phyloP scores from a whole-genome alignment of 2,113 vertebrate species.

The Melanostigma gelatinosum region DNA sequence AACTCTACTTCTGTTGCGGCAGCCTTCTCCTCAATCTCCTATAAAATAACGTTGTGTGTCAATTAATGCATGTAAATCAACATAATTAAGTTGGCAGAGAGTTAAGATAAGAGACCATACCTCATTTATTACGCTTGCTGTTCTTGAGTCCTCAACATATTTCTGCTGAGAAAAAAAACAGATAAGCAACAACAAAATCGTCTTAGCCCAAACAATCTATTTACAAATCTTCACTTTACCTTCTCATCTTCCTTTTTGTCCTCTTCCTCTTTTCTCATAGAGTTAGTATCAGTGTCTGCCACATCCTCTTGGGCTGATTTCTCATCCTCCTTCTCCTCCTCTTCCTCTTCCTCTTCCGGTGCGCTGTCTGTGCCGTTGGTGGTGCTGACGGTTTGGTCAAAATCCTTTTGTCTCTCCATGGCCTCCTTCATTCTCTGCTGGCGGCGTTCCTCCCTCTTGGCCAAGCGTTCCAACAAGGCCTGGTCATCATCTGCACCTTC shows the following conservation, averaged over 20 bases:
- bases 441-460: slow-evolving; percentile 92
- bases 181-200: neutral
- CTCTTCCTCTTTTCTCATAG: slow-evolving; percentile 69
- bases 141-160: slow-evolving; percentile 42
- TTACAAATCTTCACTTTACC: slow-evolving; percentile 14
- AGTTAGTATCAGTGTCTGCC: slow-evolving; percentile 19
- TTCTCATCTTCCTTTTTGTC: slow-evolving; percentile 64
- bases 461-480: slow-evolving; percentile 88
- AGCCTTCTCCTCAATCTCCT: slow-evolving; percentile 68
- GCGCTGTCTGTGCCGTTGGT: slow-evolving; percentile 69
- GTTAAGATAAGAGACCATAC: slow-evolving; percentile 14
- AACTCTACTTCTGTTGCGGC: slow-evolving; percentile 44
- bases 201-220: neutral
- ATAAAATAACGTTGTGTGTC: slow-evolving; percentile 37
- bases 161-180: slow-evolving; percentile 43
- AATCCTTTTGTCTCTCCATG: slow-evolving; percentile 91
- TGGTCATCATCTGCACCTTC: slow-evolving; percentile 87
- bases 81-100: neutral
- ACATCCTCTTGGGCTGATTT: slow-evolving; percentile 57
- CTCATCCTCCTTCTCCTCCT: slow-evolving; percentile 75
- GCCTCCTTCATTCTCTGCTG: slow-evolving; percentile 93
- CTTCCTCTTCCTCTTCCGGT: slow-evolving; percentile 74
- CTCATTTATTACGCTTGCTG: slow-evolving; percentile 33
- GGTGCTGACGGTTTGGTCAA: slow-evolving; percentile 86
- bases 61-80: neutral